Evolutionary conservation across 2,797 vertebrate species (phyloP), one percentile per base, ranked within the genome.

Genomic region (Lithobates sylvaticus): DNA sequence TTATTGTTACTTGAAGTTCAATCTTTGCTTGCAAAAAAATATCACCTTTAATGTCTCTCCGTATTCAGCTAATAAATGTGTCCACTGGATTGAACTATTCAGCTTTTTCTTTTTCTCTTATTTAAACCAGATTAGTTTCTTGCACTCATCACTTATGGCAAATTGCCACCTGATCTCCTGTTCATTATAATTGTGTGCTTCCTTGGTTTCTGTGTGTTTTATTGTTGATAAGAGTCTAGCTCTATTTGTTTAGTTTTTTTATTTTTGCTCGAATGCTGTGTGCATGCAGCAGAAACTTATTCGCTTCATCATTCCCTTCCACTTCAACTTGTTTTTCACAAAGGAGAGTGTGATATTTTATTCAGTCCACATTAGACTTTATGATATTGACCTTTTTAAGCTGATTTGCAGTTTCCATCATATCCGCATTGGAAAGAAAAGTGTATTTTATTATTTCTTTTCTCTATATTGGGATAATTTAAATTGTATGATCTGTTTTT

Each of bases 1-100:
- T 81, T 81, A 75, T 29, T 76, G 69, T 70, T 77, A 58, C 84
- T 73, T 69, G 36, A 81, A 81, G 71, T 76, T 81, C 71, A 86
- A 70, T 74, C 58, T 69, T 65, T 76, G 32, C 58, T 34, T 81
- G 42, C 71, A 76, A 44, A 16, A 36, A 47, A 75, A 21, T 26
- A 80, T 67, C 32, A 85, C 42, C 42, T 85, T 68, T 23, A 78
- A 61, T 21, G 68, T 69, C 39, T 80, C 23, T 58, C 58, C 23
- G 8, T 74, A 50, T 81, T 67, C n/a, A 42, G 64, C 61, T 81
- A 70, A 86, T 85, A 86, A 68, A 81, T 81, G 10, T 76, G 29
- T 81, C 65, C 61, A 26, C 44, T 39, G n/a, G 21, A 61, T 81
- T 69, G 18, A 81, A 39, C 21, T 65, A 61, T n/a, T 65, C 68